Conservation (phyloP, 53 echinoderm and acorn worm species). For the Antedon mediterranea region DNA sequence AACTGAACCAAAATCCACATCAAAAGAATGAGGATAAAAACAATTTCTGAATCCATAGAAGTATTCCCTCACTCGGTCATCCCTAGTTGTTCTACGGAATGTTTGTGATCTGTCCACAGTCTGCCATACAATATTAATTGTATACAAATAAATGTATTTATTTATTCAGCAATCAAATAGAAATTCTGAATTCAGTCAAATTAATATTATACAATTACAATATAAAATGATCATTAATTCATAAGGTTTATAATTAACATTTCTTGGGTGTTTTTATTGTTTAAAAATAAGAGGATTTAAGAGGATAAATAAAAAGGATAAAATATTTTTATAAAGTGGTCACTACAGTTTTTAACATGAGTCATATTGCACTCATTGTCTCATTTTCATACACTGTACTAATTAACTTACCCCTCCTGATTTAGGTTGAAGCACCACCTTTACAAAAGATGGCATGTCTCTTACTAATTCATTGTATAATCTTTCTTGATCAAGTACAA, state of each 20-base stretch:
- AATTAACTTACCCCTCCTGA: conserved; percentile 73
- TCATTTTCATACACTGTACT: too few species aligned
- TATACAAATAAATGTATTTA: neutral
- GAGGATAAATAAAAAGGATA: too few species aligned
- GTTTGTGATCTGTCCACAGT: conserved; percentile 78
- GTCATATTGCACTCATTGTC: too few species aligned
- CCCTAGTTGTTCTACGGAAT: conserved; percentile 42
- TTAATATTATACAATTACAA: too few species aligned
- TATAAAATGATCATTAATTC: too few species aligned
- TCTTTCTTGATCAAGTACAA: conserved; percentile 82
- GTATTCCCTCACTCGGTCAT: conserved; percentile 65
- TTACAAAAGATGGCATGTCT: conserved; percentile 90
- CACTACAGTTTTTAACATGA: too few species aligned
- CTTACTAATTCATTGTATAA: conserved; percentile 78
- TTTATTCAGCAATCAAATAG: too few species aligned
- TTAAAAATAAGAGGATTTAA: too few species aligned
- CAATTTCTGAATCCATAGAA: conserved; percentile 71
- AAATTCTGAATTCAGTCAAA: too few species aligned
- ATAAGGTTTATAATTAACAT: too few species aligned
- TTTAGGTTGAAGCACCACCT: conserved; percentile 80
- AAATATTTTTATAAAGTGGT: too few species aligned
- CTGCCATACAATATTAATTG: conserved; percentile 20
- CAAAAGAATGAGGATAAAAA: conserved; percentile 85
- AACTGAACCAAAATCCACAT: conserved; percentile 67
- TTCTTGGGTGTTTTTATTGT: too few species aligned